These are phyloP conservation scores for Clavelina lepadiformis DNA, from an alignment of 23 tunicate genomes.

Conservation along the genomic window DNA sequence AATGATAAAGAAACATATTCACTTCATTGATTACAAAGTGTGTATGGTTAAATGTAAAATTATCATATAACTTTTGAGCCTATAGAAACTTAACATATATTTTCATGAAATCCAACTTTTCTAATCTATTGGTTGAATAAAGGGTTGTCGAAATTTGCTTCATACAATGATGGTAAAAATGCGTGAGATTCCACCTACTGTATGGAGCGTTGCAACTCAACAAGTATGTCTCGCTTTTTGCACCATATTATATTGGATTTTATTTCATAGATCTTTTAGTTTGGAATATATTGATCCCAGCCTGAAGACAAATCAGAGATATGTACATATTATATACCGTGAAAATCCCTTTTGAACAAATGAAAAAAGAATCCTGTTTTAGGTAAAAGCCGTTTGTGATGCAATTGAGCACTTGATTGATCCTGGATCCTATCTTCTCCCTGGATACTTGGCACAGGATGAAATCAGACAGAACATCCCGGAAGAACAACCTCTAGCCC, in stretches of 20 bases:
- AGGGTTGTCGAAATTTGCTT: slow-evolving; percentile 82
- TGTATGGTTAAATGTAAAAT: no score
- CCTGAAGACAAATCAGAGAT: background rate
- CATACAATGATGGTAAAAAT: slow-evolving; percentile 55
- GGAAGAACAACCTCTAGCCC: slow-evolving; percentile 56
- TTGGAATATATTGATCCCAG: background rate
- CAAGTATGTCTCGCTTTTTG: slow-evolving; percentile 26
- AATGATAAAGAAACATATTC: slow-evolving; percentile 46
- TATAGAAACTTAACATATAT: no score
- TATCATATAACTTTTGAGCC: no score
- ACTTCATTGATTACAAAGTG: slow-evolving; percentile 84
- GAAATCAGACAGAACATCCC: slow-evolving; percentile 58
- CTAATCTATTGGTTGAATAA: background rate
- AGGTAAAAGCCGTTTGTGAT: slow-evolving; percentile 58
- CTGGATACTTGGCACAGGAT: slow-evolving; percentile 90
- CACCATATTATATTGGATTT: background rate
- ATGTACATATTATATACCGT: no score
- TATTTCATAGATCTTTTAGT: background rate
- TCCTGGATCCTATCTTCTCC: slow-evolving; percentile 65
- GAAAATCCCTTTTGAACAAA: no score
- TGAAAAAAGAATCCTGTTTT: background rate
- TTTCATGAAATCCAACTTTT: no score
- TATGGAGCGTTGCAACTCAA: slow-evolving; percentile 39
- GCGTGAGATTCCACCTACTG: slow-evolving; percentile 44
- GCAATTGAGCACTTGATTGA: slow-evolving; percentile 50